Evolutionary conservation across 2,113 vertebrate genomes (phyloP), one percentile per base, ranked within the genome.

Genomic region (Chlorodrepanis virens): DNA sequence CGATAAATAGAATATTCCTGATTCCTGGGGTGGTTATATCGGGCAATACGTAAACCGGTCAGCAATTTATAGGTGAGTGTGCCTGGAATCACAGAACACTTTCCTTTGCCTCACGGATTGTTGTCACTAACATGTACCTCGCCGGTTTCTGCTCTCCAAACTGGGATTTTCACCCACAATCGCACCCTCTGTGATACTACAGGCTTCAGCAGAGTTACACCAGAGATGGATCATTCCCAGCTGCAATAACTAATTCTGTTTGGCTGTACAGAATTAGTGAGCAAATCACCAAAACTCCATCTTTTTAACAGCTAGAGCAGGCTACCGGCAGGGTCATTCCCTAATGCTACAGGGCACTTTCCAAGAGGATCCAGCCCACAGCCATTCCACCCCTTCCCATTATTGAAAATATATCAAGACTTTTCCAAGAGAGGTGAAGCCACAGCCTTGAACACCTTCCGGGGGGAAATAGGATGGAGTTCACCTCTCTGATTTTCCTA

Each of bases 371-470:
- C 80, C 89, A 81, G 72, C 76, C 47, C 0, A 10, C 56, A 87
- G 80, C 68, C 80, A 75, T 94, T 89, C 56, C 72, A 64, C 9
- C 61, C n/a, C 10, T 89, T 94, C 52, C 76, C 88, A 84, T 69
- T 65, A 83, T 0, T 84, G 88, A 90, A 94, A 94, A 83, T 70
- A 90, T 87, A 90, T 90, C 72, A 83, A 90, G 83, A 68, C n/a
- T 90, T 68, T 94, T 96, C 93, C 96, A 96, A 78, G 69, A 90
- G 72, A 96, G 92, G 92, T 95, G 92, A 96, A 86, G 85, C 94
- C 57, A 78, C 57, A 94, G 83, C 77, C 83, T 90, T 96, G 96
- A 96, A 89, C 29, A 81, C 27, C n/a, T 90, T 95, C 96, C 96
- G 93, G 76, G 75, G 95, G 94, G 93, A 96, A 97, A 96, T 45